Base-by-base conservation (phyloP, 2,113 vertebrate species). In the Anguilla rostrata region DNA sequence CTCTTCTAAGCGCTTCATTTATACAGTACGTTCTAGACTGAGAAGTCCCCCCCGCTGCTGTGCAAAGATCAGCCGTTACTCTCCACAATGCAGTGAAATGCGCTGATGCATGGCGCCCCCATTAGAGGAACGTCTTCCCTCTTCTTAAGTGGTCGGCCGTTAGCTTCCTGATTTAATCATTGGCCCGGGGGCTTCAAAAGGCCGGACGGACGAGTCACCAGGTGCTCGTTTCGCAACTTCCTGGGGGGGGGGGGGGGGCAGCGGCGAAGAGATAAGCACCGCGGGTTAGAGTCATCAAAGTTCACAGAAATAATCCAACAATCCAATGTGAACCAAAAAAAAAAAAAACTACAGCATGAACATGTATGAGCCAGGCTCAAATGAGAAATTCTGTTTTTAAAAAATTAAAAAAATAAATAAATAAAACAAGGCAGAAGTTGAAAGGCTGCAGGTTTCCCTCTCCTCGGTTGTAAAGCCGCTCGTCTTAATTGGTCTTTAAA, bases 401-500 rank as follows among this genome's bases (percentile, higher is more conserved):
- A 16, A 18, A 60, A 60, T 15, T 66, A 66, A 66, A 66, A 2
- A 22, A 66, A 66, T 1, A 66, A 26, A 66, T 26, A 26, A 63
- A 26, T 26, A 75, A 75, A 75, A n/a, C 71, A 34, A 26, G n/a
- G n/a, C 26, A 34, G n/a, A 75, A 71, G 26, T 5, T 71, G 63
- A 71, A n/a, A 29, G 0, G 71, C n/a, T 86, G n/a, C 39, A 81
- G 66, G 87, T 83, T 88, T 84, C 84, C 85, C 83, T 90, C 39
- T 18, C 75, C 15, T 83, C 90, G 89, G 87, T 60, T 87, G 82
- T 86, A 86, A 80, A 86, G 57, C 87, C 80, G 63, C 85, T 53
- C 87, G 40, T 20, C 91, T 88, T 92, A 94, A 93, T 94, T 94
- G 90, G 92, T 88, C 86, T 40, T 89, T 85, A 85, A 83, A 85